phyloP scores from a whole-genome alignment of 2,888 invertebrate genomes.

The Mesoligia furuncula region DNA sequence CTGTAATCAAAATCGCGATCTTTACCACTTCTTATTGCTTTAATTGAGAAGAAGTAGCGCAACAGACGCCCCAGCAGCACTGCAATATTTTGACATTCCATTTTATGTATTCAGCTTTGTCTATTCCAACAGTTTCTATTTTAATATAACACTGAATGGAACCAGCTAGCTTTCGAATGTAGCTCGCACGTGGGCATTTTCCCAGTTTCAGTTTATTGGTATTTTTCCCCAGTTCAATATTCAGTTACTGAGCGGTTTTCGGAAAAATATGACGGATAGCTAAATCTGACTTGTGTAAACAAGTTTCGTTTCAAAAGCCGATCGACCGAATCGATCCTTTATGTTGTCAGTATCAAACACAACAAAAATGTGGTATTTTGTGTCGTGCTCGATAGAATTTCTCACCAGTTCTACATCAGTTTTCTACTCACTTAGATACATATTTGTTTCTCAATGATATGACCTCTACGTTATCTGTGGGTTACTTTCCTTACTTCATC shows the following conservation, averaged over 20 bases:
- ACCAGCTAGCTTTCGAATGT: not conserved
- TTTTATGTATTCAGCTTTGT: not conserved
- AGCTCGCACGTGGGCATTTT: not conserved
- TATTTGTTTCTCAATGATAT: not conserved
- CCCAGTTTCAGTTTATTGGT: not conserved
- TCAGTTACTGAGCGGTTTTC: constrained; percentile 2
- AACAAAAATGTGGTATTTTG: not conserved
- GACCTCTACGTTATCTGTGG: not conserved
- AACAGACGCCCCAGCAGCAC: too few relatives aligned
- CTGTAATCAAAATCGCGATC: too few relatives aligned
- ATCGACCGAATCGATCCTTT: not conserved
- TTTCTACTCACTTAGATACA: too few relatives aligned
- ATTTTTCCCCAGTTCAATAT: constrained; percentile 19
- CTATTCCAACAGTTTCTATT: not conserved
- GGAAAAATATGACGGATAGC: constrained; percentile 27
- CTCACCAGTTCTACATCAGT: not conserved
- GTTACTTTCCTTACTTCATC: not conserved
- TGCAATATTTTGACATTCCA: not conserved
- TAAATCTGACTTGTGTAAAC: constrained; percentile 2
- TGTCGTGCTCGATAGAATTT: not conserved
- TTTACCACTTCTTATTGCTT: too few relatives aligned
- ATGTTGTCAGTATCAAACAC: not conserved
- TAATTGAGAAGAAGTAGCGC: too few relatives aligned
- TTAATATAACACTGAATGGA: not conserved
- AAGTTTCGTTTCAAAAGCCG: not conserved